Evolutionary conservation across 2,113 vertebrate species (phyloP).

Genomic region (Peromyscus maniculatus): DNA sequence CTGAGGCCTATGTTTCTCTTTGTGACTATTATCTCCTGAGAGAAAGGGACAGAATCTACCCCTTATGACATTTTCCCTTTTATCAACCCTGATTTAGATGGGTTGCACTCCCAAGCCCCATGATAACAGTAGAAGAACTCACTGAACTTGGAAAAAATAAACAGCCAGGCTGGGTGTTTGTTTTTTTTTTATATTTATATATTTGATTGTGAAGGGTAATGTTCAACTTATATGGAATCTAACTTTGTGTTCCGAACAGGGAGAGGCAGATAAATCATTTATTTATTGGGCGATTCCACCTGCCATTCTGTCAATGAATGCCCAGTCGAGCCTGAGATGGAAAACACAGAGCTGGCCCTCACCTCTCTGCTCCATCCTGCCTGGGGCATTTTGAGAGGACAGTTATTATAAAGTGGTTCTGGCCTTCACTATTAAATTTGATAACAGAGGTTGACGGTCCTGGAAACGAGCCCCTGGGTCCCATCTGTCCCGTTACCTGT

Average conservation of each 20-base stretch:
- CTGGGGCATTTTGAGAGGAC: background rate
- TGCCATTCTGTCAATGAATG: background rate
- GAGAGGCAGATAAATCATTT: background rate
- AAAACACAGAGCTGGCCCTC: background rate
- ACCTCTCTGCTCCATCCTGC: too few species aligned
- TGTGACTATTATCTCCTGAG: background rate
- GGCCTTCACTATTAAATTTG: background rate
- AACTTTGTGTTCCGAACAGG: background rate
- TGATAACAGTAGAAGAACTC: background rate
- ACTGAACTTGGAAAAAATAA: background rate
- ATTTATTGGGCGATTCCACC: background rate
- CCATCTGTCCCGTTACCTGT: background rate
- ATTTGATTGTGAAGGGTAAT: constrained; percentile 21
- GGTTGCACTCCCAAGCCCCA: background rate
- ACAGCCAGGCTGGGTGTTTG: background rate
- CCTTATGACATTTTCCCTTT: background rate
- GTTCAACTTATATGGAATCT: background rate
- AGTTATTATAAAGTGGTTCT: background rate
- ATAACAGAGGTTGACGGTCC: background rate
- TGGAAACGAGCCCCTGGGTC: background rate
- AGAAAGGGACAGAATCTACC: background rate
- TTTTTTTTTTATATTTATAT: constrained; percentile 27
- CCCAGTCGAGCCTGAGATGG: background rate
- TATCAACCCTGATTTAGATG: background rate
- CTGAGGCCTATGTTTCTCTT: background rate